Evolutionary conservation across 2,113 vertebrate species (phyloP), one percentile per base, ranked within the genome.

Genomic region (Tor tambroides): DNA sequence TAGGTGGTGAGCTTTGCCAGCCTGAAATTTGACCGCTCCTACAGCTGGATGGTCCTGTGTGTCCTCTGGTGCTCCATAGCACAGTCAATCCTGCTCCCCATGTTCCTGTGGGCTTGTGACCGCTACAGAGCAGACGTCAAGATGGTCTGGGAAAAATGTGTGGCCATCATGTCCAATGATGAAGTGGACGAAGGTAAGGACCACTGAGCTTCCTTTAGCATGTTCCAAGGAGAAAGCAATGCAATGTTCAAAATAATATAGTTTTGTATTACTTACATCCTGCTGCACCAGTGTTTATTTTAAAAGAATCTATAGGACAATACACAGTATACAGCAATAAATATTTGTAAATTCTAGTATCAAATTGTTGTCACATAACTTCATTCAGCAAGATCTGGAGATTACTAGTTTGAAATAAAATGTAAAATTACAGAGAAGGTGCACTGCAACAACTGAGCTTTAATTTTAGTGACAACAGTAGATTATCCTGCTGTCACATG

Each of bases 1-100:
- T 67, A 98, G 97, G 97, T 97, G 94, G 97, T 98, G 92, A 97
- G 97, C 89, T 96, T 97, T 90, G 95, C 96, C 90, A 98, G 97
- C 88, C 93, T 98, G 91, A 96, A 95, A 93, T 96, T 96, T 0
- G 95, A 96, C 7, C 92, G 93, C 79, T 95, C 96, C 1, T 96
- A 96, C 2, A 95, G 94, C 88, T 98, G 97, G 97, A 98, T 98
- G 97, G 96, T 96, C 15, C 89, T 97, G 85, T 97, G 97, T 6
- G 94, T 98, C 88, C 93, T 98, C 30, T 98, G 97, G 97, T 98
- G 97, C 93, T 97, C 97, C 0, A 96, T 98, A 32, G 92, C 94
- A 26, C 97, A 98, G 92, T 96, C 97, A 80, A 95, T 97, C 86
- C 94, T 98, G 85, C 94, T 98, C 41, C 97, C 97, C 1, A 90